phyloP scores from a whole-genome alignment of 2,797 vertebrate genomes.

The Coendou prehensilis region DNA sequence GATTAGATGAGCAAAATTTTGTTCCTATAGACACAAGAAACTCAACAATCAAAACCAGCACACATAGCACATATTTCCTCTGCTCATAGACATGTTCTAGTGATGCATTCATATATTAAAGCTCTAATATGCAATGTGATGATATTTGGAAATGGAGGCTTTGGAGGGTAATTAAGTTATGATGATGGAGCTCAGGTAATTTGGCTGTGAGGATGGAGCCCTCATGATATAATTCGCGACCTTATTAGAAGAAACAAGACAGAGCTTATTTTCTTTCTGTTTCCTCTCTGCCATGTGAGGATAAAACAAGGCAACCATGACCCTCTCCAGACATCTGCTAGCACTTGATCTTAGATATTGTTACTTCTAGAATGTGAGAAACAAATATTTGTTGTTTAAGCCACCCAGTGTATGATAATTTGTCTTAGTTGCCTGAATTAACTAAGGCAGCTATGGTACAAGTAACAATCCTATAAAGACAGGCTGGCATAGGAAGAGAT shows the following conservation, averaged over 20 bases:
- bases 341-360: background rate
- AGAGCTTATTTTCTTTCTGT: background rate
- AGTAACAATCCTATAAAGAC: background rate
- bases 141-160: background rate
- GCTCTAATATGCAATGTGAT: background rate
- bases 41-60: background rate
- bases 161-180: background rate
- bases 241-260: background rate
- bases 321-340: background rate
- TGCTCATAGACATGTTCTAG: background rate
- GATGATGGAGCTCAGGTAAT: background rate
- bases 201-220: background rate
- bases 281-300: no score
- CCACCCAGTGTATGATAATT: no score
- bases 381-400: background rate
- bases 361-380: background rate
- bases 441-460: background rate
- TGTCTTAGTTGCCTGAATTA: background rate
- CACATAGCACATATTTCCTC: background rate
- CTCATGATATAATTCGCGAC: background rate
- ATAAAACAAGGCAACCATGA: background rate
- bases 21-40: background rate
- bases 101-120: background rate
- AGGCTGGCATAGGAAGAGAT: background rate
- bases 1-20: background rate